A percentile compares a stretch with the other conserved stretches of the same genome.
phyloP scores from a whole-genome alignment of 2,888 invertebrate genomes.

The Sycophila texana region DNA sequence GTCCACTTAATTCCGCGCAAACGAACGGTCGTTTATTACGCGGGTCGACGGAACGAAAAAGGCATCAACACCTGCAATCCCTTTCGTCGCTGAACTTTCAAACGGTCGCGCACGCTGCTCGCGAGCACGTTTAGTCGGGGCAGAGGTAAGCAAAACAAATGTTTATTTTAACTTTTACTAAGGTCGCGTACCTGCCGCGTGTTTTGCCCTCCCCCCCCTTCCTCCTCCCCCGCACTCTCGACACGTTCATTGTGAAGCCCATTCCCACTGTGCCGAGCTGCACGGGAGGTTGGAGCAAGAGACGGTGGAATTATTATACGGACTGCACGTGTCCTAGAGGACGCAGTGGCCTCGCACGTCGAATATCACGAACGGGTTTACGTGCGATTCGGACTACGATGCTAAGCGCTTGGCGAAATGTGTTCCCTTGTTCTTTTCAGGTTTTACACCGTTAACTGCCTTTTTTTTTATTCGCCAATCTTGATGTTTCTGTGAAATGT shows the following conservation, averaged over 20 bases:
- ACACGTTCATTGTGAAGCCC: neutral
- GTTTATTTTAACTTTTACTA: slow-evolving; percentile 24
- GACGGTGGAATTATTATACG: neutral
- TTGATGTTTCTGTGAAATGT: neutral
- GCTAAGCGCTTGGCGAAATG: slow-evolving; percentile 17
- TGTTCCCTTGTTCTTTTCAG: no score
- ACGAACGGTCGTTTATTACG: no score
- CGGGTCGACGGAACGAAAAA: no score
- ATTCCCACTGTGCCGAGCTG: neutral
- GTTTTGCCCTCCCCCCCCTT: no score
- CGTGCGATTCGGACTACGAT: slow-evolving; percentile 43
- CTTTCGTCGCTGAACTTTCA: no score
- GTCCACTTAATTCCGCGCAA: no score
- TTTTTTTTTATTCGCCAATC: no score
- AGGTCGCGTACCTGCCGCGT: slow-evolving; percentile 8
- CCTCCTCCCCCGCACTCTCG: neutral
- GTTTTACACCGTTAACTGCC: neutral
- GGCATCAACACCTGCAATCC: no score
- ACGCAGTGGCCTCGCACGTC: slow-evolving; percentile 42
- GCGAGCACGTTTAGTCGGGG: neutral
- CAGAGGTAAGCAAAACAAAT: neutral
- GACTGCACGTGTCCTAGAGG: slow-evolving; percentile 26
- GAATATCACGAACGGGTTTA: slow-evolving; percentile 45
- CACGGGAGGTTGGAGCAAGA: neutral
- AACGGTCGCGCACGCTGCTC: no score